Evolutionary conservation across 1,140 invertebrate genomes (phyloP), one percentile per base, ranked within the genome.

Genomic region (Aphis gossypii): DNA sequence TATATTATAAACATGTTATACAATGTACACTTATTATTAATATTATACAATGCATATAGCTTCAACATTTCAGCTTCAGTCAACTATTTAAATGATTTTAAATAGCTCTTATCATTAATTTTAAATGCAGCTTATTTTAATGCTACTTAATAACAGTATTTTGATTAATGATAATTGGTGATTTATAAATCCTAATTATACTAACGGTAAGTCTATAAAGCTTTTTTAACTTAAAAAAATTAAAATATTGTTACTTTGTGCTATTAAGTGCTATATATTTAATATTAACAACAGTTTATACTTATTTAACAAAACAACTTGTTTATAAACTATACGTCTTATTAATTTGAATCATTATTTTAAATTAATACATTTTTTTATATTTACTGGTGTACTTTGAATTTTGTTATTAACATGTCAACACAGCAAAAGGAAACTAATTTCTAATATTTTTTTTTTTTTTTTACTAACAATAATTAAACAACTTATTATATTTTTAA

Each of bases 131-230:
- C 54, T 68, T 90, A n/a, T 60, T 60, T 41, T 90, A 68, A 90
- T 44, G 89, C 89, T 90, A 90, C 4, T 68, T 68, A n/a, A 44
- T 90, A 25, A 44, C 5, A 56, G n/a, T 90, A 54, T 35, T 89
- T 54, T 35, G 51, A 89, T 89, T 56, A 25, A 56, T 89, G 48
- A 38, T 89, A 11, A 38, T 54, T 20, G 35, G 3, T 41, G n/a
- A 41, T 88, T 54, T 30, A 88, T 5, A 89, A 38, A 56, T 44
- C 25, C n/a, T 90, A 68, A 90, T 90, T 18, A 44, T 60, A 90
- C 89, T 90, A 90, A 90, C 30, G 89, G 89, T 90, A 90, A 90
- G 89, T 90, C 20, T 44, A 44, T 14, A 68, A n/a, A 44, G 7
- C 68, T 68, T 41, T 68, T n/a, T n/a, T 68, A n/a, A 68, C 30